Percentiles rank a stretch among this genome's conserved stretches.
These are phyloP conservation scores for Pharmacophagus antenor DNA, from an alignment of 2,888 invertebrate species.

Conservation along the genomic window DNA sequence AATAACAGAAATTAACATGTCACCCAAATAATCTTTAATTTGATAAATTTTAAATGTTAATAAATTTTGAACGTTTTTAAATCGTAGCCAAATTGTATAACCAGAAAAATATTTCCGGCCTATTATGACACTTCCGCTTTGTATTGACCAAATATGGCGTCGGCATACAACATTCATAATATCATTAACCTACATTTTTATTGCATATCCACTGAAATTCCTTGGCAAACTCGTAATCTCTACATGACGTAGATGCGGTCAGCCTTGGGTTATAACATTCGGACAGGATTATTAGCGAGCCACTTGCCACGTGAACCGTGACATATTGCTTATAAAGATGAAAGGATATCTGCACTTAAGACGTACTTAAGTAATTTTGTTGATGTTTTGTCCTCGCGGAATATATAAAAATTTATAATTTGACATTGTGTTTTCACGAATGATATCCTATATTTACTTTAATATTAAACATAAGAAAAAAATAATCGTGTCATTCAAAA, in stretches of 20 bases:
- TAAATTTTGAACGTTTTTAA: background rate
- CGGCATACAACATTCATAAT: constrained; percentile 23
- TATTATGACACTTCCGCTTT: constrained; percentile 13
- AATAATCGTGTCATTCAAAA: no score
- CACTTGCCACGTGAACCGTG: constrained; percentile 14
- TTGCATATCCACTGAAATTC: constrained; percentile 25
- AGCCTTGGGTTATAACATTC: constrained; percentile 26
- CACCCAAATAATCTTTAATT: no score
- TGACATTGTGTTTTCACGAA: background rate
- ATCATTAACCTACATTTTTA: constrained; percentile 29
- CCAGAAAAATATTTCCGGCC: constrained; percentile 12
- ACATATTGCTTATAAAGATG: constrained; percentile 13
- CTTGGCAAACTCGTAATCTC: constrained; percentile 29
- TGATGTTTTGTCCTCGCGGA: background rate
- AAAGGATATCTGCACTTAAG: constrained; percentile 12
- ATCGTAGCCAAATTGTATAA: constrained; percentile 12
- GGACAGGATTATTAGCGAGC: constrained; percentile 26
- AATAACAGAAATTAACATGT: no score
- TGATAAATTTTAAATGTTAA: background rate
- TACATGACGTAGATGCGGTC: constrained; percentile 20
- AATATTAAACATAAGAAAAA: no score
- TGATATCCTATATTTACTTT: no score
- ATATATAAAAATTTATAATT: background rate
- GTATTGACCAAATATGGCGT: constrained; percentile 6
- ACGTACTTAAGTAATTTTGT: constrained; percentile 11